These are phyloP conservation scores for Cyrtorhinus lividipennis DNA, from an alignment of 1,140 invertebrate genomes.

Conservation along the genomic window DNA sequence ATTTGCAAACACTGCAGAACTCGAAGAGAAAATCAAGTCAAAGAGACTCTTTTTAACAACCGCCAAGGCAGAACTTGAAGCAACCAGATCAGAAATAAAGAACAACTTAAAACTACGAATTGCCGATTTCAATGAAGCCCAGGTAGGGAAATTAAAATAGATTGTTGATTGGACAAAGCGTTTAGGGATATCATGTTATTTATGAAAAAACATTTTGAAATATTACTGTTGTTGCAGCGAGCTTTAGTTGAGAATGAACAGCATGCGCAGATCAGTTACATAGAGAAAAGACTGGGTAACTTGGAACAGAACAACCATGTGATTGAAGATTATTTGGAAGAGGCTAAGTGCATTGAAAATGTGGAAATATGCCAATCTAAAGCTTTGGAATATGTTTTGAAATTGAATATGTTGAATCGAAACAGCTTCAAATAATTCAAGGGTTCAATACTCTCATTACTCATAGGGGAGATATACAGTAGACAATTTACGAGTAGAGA, in stretches of 20 bases:
- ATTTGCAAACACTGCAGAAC: constrained; percentile 33
- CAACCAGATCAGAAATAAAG: neutral
- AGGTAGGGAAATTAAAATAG: neutral
- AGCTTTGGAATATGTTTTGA: neutral
- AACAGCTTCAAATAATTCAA: constrained; percentile 2
- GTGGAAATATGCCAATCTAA: neutral
- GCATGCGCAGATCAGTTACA: constrained; percentile 41
- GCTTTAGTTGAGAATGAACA: constrained; percentile 52
- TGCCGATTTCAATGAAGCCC: constrained; percentile 5
- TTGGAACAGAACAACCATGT: constrained; percentile 48
- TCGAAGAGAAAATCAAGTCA: constrained; percentile 32
- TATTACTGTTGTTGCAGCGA: constrained; percentile 37
- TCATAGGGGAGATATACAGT: no score
- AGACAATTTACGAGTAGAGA: no score
- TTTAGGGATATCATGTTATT: no score
- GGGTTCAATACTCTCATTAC: no score
- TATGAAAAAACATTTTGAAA: no score
- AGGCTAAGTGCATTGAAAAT: constrained; percentile 38
- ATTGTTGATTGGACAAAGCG: no score
- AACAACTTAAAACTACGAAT: neutral
- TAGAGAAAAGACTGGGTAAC: constrained; percentile 49
- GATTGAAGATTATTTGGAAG: constrained; percentile 44
- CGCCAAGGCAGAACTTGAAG: constrained; percentile 27
- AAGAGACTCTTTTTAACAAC: constrained; percentile 25
- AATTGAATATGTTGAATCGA: neutral